Evolutionary conservation across 2,888 invertebrate species (phyloP).

Genomic region (Phortica okadai): DNA sequence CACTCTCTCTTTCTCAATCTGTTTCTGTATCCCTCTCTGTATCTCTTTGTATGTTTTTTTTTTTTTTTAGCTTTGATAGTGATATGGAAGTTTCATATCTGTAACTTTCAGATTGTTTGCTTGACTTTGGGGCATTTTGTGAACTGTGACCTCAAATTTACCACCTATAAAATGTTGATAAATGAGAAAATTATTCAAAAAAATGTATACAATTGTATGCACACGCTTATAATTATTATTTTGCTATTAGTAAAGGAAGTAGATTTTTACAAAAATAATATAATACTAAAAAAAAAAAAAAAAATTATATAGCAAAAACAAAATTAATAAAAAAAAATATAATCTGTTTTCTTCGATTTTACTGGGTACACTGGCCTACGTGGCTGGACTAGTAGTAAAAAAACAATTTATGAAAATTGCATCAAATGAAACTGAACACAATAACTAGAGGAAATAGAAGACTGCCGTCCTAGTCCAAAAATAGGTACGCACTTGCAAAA

Average conservation of each 20-base stretch:
- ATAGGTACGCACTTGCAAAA: too few species aligned
- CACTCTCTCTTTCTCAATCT: conserved; percentile 14
- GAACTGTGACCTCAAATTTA: conserved; percentile 68
- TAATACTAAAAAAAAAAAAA: conserved; percentile 10
- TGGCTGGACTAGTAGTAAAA: too few species aligned
- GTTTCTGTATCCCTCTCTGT: conserved; percentile 7
- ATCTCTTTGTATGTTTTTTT: conserved; percentile 7
- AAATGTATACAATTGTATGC: conserved; percentile 17
- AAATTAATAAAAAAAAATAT: background rate
- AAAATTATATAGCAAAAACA: background rate
- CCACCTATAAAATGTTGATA: conserved; percentile 73
- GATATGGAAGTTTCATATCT: conserved; percentile 66
- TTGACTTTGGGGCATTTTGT: conserved; percentile 70
- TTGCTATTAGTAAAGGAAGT: conserved; percentile 14
- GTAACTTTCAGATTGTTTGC: conserved; percentile 69
- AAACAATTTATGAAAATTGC: too few species aligned
- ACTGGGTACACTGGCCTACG: too few species aligned
- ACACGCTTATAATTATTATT: background rate
- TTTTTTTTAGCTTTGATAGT: conserved; percentile 27
- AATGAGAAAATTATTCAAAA: conserved; percentile 73
- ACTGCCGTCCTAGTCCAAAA: too few species aligned
- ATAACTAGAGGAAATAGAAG: too few species aligned
- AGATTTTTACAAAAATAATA: conserved; percentile 1
- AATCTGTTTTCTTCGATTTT: background rate
- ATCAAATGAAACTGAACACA: too few species aligned